Base-by-base conservation (phyloP, 2,888 invertebrate species). In the Eupithecia abbreviata region DNA sequence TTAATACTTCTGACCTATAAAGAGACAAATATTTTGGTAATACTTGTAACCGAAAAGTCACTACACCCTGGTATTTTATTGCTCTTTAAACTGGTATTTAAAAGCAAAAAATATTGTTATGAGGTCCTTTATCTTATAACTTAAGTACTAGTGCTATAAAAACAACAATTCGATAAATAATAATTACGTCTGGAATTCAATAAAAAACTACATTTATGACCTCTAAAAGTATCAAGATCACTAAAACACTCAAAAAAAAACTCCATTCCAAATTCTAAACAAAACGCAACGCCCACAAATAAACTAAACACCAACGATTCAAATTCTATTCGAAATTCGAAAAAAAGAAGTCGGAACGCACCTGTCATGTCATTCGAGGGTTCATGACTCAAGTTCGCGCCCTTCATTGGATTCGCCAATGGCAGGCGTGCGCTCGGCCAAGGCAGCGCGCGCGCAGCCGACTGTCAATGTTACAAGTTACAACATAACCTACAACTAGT, bases 391-490 rank as follows among this genome's bases (percentile, higher is more conserved):
- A 89, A 89, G 89, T 89, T 88, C 88, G 85, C 88, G 89, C 90
- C 89, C 89, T 88, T 87, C 86, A 85, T 87, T 82, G 82, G 81
- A 77, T 82, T 84, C 81, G 80, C 82, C 81, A 80, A 83, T 82
- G 80, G 81, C 81, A 81, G 83, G 90, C 88, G 82, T 82, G 89
- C 90, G 91, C 88, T 87, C 88, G 89, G 91, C 90, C 92, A 91
- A 92, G 92, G 91, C 92, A 88, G 83, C 87, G 87, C 86, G 88
- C 85, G 87, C 87, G 87, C 88, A 86, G 90, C 81, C 88, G 87
- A 90, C 90, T 90, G 93, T 92, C 93, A 93, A 93, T 93, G 93
- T 92, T 91, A 92, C 93, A 91, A 92, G 93, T 93, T 91, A 93
- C 93, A 91, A 92, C 89, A 90, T 89, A 90, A 88, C 90, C 90